phyloP scores from a whole-genome alignment of 23 tunicate genomes.

The Oikopleura dioica region DNA sequence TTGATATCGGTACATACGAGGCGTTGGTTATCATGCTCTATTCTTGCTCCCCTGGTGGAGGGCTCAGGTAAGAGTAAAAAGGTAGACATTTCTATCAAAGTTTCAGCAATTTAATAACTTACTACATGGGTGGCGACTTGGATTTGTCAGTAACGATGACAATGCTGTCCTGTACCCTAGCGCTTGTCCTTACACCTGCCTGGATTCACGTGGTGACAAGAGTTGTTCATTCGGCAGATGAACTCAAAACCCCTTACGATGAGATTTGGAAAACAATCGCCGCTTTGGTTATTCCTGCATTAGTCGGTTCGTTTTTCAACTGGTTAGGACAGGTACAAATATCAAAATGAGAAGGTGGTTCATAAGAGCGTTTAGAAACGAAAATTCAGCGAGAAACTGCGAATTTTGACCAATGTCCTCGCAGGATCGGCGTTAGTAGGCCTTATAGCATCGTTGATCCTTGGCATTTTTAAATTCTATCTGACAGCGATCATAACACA shows the following conservation, averaged over 20 bases:
- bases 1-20: neutral
- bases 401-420: neutral
- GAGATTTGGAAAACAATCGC: neutral
- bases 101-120: neutral
- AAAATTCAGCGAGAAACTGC: neutral
- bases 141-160: neutral
- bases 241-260: neutral
- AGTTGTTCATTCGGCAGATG: neutral
- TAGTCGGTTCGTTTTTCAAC: neutral
- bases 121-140: neutral
- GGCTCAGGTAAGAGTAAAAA: too few species aligned
- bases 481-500: neutral
- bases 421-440: neutral
- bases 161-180: neutral
- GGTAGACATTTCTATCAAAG: too few species aligned
- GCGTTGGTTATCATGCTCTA: neutral
- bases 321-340: too few species aligned
- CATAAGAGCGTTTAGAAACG: neutral
- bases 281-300: neutral
- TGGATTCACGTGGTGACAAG: neutral
- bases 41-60: neutral
- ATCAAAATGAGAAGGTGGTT: too few species aligned
- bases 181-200: neutral
- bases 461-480: neutral
- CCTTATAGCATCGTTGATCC: neutral